Percentiles rank a stretch among this genome's conserved stretches.
Conservation (phyloP, 1,140 invertebrate genomes). For the Metopolophium dirhodum region DNA sequence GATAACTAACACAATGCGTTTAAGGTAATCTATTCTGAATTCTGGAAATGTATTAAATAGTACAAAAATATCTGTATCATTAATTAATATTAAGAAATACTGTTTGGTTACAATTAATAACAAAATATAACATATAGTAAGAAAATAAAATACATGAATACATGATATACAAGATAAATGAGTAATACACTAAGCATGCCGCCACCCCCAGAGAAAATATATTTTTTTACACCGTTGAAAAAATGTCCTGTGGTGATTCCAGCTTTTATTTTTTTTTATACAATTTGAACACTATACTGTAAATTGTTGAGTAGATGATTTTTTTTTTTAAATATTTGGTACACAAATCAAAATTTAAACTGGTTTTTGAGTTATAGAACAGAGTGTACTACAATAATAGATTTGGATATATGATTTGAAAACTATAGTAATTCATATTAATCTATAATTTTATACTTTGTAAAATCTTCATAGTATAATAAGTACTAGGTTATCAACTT, state of each 20-base stretch:
- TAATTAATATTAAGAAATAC: neutral
- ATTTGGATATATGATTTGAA: too few relatives aligned
- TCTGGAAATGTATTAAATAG: neutral
- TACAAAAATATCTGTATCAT: neutral
- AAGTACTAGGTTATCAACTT: too few relatives aligned
- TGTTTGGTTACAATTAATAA: slow-evolving; percentile 1
- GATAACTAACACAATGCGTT: neutral
- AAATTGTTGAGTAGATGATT: neutral
- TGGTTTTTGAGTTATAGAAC: too few relatives aligned
- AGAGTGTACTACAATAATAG: too few relatives aligned
- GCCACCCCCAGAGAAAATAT: neutral
- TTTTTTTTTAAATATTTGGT: neutral
- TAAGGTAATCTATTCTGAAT: neutral
- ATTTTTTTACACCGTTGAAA: neutral
- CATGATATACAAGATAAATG: neutral
- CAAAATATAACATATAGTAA: neutral
- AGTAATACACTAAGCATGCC: neutral
- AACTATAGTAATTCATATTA: too few relatives aligned
- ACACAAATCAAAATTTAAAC: neutral
- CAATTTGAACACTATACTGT: neutral
- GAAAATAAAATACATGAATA: neutral
- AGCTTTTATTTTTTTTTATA: neutral
- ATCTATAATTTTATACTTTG: too few relatives aligned
- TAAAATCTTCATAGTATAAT: too few relatives aligned
- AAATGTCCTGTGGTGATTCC: neutral